Percentiles rank a stretch among this genome's conserved stretches.
These are phyloP conservation scores for Plagiodera versicolora DNA, from an alignment of 2,888 invertebrate species.

Conservation along the genomic window DNA sequence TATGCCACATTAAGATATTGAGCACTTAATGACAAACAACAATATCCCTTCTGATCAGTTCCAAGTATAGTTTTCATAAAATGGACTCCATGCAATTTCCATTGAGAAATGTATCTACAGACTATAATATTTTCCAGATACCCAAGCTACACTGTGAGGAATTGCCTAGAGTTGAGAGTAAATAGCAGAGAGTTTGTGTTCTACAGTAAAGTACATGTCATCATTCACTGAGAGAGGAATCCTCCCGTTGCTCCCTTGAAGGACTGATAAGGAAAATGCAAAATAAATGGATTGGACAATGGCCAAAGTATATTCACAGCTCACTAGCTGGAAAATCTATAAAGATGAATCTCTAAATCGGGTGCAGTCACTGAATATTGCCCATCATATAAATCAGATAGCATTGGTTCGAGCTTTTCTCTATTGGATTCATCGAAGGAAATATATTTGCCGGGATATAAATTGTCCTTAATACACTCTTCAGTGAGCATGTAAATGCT, in stretches of 20 bases:
- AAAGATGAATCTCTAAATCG: conserved; percentile 30
- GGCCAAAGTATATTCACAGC: conserved; percentile 46
- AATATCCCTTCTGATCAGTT: too few relatives aligned
- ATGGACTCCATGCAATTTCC: too few relatives aligned
- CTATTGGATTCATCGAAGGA: conserved; percentile 22
- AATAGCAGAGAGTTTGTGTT: too few relatives aligned
- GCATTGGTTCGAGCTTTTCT: conserved; percentile 19
- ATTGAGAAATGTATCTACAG: too few relatives aligned
- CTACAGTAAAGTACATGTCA: background rate
- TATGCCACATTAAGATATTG: too few relatives aligned
- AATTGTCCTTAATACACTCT: conserved; percentile 23
- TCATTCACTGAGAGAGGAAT: background rate
- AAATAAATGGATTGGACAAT: conserved; percentile 53
- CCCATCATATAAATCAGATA: conserved; percentile 25
- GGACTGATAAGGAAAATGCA: conserved; percentile 37
- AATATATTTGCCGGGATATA: conserved; percentile 22
- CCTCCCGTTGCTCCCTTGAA: background rate
- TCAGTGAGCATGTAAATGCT: conserved; percentile 29
- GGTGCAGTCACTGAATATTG: conserved; percentile 27
- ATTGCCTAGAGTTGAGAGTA: too few relatives aligned
- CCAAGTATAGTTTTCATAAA: too few relatives aligned
- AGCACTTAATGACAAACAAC: too few relatives aligned
- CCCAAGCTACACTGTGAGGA: too few relatives aligned
- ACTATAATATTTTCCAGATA: too few relatives aligned
- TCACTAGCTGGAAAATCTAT: conserved; percentile 43